phyloP scores from a whole-genome alignment of 2,113 vertebrate species.

The Colossoma macropomum region DNA sequence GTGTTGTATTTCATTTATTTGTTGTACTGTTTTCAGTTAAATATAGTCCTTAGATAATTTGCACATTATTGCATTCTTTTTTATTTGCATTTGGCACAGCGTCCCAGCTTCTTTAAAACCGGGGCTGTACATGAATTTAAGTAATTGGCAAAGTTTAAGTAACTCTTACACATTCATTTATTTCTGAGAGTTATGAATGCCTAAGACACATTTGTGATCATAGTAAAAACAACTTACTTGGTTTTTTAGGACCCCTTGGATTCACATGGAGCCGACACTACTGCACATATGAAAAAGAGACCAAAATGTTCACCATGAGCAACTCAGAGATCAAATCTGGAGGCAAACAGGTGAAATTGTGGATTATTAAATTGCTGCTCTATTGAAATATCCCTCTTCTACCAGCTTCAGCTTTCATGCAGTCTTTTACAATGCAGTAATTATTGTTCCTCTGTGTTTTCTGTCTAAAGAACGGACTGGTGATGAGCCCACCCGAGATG shows the following conservation, averaged over 20 bases:
- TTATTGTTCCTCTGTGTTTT: neutral
- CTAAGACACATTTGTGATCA: no score
- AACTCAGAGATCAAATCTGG: conserved; percentile 90
- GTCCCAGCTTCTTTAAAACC: no score
- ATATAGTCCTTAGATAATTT: no score
- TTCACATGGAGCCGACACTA: conserved; percentile 97
- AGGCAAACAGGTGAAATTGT: conserved; percentile 86
- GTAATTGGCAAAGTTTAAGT: no score
- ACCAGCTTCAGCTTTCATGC: neutral
- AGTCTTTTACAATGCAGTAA: neutral
- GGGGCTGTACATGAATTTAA: no score
- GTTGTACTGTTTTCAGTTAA: no score
- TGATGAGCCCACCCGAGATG: conserved; percentile 84
- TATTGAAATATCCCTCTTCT: neutral
- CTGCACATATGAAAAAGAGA: conserved; percentile 93
- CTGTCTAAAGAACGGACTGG: conserved; percentile 83
- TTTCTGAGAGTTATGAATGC: no score
- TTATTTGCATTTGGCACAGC: no score
- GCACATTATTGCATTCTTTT: no score
- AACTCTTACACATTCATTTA: no score
- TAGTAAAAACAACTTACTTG: conserved; percentile 22
- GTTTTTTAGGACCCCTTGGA: conserved; percentile 88
- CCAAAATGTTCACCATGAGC: conserved; percentile 93
- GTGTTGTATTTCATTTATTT: no score
- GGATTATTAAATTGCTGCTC: no score